Base-by-base conservation (phyloP, 2,888 invertebrate species). In the Tinea trinotella region DNA sequence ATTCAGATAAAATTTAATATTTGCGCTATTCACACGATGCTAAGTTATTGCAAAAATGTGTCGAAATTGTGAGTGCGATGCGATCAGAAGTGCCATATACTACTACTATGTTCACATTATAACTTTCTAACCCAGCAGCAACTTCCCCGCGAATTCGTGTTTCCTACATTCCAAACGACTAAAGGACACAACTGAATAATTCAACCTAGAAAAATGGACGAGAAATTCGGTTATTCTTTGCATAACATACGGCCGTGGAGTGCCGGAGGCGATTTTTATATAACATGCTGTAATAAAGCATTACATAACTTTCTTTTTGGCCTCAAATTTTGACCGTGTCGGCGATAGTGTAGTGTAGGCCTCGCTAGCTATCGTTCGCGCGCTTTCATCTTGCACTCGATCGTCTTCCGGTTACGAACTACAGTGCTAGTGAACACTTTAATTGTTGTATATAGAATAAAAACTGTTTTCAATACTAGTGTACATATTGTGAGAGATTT, bases 221-320 rank as follows among this genome's bases (percentile, higher is more conserved):
- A 65, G 64, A 65, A 64, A 66, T 63, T 60, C 64, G 64, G 60
- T 59, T 62, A 59, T 61, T 68, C 70, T 72, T 74, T 72, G 71
- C 74, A 71, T 71, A 74, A 72, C 65, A 70, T 60, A 64, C 63
- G 59, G 59, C 61, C 61, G 59, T 55, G 59, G 59, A 66, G 67
- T 67, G 71, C 79, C 72, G 68, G 60, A 73, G 74, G 78, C 76
- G 61, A 71, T 76, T 78, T 82, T 83, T 81, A 81, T 81, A 76
- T 81, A 83, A 83, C 76, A 75, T 70, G 66, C 69, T 71, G 80
- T 76, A 79, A 82, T 74, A 73, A 75, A 69, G 17, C 58, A 66
- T 83, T 81, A 69, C 68, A 71, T 71, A 81, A 82, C 65, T 60
- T 66, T 69, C 70, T 74, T 74, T 78, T 70, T 70, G 80, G 72